Evolutionary conservation across 2,797 vertebrate species (phyloP).

Genomic region (Choloepus didactylus): DNA sequence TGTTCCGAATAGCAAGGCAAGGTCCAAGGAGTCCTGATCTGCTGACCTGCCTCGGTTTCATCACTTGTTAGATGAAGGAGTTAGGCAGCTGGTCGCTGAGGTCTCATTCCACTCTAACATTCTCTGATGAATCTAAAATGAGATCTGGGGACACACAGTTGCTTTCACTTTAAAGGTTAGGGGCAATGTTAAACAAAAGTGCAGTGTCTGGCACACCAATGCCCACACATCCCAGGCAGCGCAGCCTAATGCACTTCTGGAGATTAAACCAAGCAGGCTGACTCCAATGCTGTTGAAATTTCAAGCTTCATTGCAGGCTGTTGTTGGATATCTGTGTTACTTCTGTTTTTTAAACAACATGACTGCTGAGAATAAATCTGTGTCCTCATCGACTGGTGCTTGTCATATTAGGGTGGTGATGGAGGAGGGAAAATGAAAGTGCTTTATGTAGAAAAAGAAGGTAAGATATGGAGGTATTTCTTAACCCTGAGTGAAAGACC

Average conservation of each 20-base stretch:
- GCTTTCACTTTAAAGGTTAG: conserved; percentile 56
- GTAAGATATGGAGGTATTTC: conserved; percentile 69
- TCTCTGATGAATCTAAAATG: conserved; percentile 33
- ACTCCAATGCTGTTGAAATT: background rate
- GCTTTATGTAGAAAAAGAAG: conserved; percentile 28
- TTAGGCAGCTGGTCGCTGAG: background rate
- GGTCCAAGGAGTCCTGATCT: background rate
- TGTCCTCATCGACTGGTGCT: conserved; percentile 60
- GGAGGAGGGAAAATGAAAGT: conserved; percentile 43
- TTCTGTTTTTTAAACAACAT: conserved; percentile 79
- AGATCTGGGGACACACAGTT: conserved; percentile 40
- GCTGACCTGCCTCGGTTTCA: background rate
- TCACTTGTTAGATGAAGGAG: background rate
- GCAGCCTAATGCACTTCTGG: background rate
- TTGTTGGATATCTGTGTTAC: background rate
- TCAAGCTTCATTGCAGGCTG: conserved; percentile 2
- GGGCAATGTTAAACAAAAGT: background rate
- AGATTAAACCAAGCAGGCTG: background rate
- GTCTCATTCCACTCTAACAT: background rate
- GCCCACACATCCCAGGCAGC: background rate
- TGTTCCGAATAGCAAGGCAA: background rate
- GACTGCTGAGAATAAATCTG: conserved; percentile 68
- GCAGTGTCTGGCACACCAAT: background rate
- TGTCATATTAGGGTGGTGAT: conserved; percentile 69
- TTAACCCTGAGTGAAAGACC: conserved; percentile 61